These are phyloP conservation scores for Spicauda simplicius DNA, from an alignment of 2,888 invertebrate genomes.

Conservation along the genomic window DNA sequence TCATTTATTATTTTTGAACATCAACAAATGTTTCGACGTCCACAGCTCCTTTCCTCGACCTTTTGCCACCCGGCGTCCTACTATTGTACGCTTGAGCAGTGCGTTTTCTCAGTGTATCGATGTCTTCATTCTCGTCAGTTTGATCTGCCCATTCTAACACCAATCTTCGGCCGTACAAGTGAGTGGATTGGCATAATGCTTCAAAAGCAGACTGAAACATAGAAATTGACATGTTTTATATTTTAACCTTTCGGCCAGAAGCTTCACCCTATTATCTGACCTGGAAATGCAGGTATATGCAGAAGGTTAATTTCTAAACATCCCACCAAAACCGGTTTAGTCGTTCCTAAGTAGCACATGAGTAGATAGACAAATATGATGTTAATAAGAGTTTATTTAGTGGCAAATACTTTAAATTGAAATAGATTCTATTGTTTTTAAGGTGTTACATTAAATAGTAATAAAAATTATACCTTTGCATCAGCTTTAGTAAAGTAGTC, in stretches of 20 bases:
- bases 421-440: no score
- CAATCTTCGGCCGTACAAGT: constrained; percentile 97
- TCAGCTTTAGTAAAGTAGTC: constrained; percentile 95
- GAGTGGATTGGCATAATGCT: constrained; percentile 97
- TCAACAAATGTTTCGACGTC: constrained; percentile 77
- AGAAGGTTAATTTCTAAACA: no score
- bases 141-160: constrained; percentile 98
- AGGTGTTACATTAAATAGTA: background rate
- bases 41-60: constrained; percentile 74
- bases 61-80: constrained; percentile 73
- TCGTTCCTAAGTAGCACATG: no score
- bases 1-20: constrained; percentile 42
- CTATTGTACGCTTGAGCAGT: constrained; percentile 87
- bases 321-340: no score
- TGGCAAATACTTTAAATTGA: no score
- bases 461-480: constrained; percentile 89
- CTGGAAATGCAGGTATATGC: no score
- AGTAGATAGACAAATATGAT: no score
- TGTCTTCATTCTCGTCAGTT: constrained; percentile 87
- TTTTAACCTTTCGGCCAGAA: background rate
- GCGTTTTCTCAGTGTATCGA: constrained; percentile 93
- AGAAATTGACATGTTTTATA: background rate
- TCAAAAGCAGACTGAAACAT: constrained; percentile 93
- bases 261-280: no score
- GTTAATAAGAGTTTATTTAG: no score